Evolutionary conservation across 2,888 invertebrate genomes (phyloP), one percentile per base, ranked within the genome.

Genomic region (Elysia crispata): DNA sequence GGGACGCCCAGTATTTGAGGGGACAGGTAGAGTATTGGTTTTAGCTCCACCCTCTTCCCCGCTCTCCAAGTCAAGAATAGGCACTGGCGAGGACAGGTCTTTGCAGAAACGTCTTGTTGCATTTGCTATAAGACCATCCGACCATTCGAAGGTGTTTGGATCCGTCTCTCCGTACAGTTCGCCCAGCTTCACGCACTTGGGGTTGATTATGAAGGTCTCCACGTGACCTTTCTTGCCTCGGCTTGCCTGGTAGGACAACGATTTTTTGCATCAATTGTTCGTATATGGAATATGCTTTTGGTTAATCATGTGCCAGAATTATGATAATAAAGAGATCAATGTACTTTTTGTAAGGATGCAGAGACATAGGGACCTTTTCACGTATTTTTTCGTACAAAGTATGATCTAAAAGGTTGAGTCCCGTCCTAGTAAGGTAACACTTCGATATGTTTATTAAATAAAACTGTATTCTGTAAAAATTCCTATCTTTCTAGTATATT

Each of bases 111-210:
- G 87, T 41, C 91, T 81, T 13, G 89, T 90, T 31, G 90, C 90
- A 70, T 86, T 88, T 64, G 91, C 91, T 78, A 92, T 90, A n/a
- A 92, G 88, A 1, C 92, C 92, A 83, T 92, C 92, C 49, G 90
- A 87, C 92, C 92, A 92, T 82, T 92, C 92, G 83, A 90, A 90
- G 11, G 92, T 92, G 83, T 90, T 89, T 15, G 91, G 89, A 83
- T 92, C 91, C 31, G 91, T 91, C 72, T 89, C 90, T 13, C 92
- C 92, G 83, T 91, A 92, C 64, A 92, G 86, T 80, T 92, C 91
- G 20, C 90, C 91, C 18, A 91, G 86, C 64, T 88, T 89, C 33
- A 92, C 90, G 87, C 92, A 91, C 82, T 92, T 92, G 6, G 92
- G 92, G 79, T 92, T 92, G 60, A 92, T 85, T 8, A 87, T 88